Percentiles rank a stretch among this genome's conserved stretches.
phyloP scores from a whole-genome alignment of 2,797 vertebrate species.

The Falco naumanni region DNA sequence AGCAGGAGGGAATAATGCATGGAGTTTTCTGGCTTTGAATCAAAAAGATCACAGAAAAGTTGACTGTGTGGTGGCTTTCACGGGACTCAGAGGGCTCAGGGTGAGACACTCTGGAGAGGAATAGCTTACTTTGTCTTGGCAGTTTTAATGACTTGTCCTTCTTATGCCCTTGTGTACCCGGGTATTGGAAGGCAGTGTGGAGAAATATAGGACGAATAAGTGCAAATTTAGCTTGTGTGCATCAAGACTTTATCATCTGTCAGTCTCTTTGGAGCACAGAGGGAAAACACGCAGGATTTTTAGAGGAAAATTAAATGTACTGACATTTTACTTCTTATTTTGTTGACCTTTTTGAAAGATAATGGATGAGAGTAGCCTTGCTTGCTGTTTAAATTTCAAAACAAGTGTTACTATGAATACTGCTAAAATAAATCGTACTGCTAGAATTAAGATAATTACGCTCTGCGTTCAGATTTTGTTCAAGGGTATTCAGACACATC shows the following conservation, averaged over 20 bases:
- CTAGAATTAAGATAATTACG: background rate
- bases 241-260: background rate
- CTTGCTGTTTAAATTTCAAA: background rate
- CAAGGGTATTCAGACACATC: background rate
- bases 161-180: background rate
- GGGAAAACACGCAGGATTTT: background rate
- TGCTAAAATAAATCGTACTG: background rate
- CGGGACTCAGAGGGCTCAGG: background rate
- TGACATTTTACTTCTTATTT: background rate
- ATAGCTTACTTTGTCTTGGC: background rate
- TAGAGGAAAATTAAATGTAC: background rate
- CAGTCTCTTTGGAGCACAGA: background rate
- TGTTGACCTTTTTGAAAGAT: background rate
- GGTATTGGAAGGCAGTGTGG: background rate
- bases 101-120: background rate
- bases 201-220: background rate
- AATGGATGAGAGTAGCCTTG: background rate
- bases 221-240: background rate
- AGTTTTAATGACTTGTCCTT: background rate
- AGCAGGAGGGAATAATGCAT: background rate
- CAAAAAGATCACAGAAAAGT: conserved; percentile 29
- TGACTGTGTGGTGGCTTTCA: background rate
- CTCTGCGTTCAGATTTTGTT: background rate
- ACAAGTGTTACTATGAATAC: background rate
- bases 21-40: background rate